Base-by-base conservation (phyloP, 2,888 invertebrate genomes). In the Prosapia bicincta region DNA sequence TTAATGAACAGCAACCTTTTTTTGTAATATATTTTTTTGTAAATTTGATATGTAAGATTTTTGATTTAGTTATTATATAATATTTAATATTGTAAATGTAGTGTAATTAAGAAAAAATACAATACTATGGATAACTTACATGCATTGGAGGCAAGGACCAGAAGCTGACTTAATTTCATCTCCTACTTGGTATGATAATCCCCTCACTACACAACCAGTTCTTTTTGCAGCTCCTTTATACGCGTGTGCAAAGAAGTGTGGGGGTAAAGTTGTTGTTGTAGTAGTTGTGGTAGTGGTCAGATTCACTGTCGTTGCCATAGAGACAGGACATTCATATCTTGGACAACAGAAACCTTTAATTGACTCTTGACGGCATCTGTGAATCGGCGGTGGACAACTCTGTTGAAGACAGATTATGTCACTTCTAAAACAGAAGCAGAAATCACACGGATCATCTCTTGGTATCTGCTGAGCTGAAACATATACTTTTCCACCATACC, bases 351-450 rank as follows among this genome's bases (percentile, higher is more conserved):
- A 97, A 25, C 97, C 97, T 85, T 91, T 90, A 82, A 97, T 97
- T 23, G 95, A 93, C 85, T 97, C 96, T 84, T 96, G 95, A 84
- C 93, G 94, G 83, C 97, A 97, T 76, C 94, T 93, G 71, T 93
- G 92, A 82, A 97, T 96, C 65, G 97, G 97, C 71, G 97, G 97
- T 72, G 97, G 97, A 86, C 97, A 97, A 82, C 96, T 96, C 85
- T 97, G 97, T 86, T 97, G 96, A 80, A 97, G 87, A 82, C 97
- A 97, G 83, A 97, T 97, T 82, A 97, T 97, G 83, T 97, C 96
- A 84, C 96, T 95, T 85, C 97, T 90, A 88, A 97, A 97, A 88
- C 97, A 97, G 91, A 97, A 97, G 86, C 97, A 97, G 88, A 97
- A 97, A 84, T 97, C 96, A 84, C 97, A 97, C 26, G 97, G 96